Evolutionary conservation across 1,140 invertebrate genomes (phyloP).

Genomic region (Drosophila rufa): DNA sequence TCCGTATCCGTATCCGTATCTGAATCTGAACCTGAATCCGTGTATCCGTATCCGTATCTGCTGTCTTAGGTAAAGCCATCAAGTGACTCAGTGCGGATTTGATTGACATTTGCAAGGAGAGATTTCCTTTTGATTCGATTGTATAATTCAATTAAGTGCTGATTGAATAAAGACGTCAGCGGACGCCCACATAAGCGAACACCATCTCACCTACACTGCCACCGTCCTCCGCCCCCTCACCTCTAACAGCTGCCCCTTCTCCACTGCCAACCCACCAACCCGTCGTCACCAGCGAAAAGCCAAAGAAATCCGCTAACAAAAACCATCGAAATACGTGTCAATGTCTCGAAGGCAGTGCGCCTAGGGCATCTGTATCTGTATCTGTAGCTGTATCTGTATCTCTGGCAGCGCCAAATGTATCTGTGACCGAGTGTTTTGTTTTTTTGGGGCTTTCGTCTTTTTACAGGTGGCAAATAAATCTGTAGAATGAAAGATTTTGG

Average conservation of each 20-base stretch:
- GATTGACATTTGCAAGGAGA: constrained; percentile 63
- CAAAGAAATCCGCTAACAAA: constrained; percentile 43
- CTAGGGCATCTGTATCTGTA: constrained; percentile 56
- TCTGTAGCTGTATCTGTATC: constrained; percentile 34
- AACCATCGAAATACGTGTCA: constrained; percentile 70
- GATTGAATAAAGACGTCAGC: constrained; percentile 83
- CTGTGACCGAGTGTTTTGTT: constrained; percentile 25
- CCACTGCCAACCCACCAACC: neutral
- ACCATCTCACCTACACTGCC: constrained; percentile 22
- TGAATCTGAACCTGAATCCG: constrained; percentile 1
- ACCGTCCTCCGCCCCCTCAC: constrained; percentile 3
- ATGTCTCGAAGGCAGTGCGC: constrained; percentile 73
- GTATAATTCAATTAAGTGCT: constrained; percentile 81
- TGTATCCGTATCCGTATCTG: neutral
- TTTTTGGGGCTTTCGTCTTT: constrained; percentile 43
- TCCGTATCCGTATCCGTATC: constrained; percentile 19
- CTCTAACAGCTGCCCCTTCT: constrained; percentile 26
- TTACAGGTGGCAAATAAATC: constrained; percentile 83
- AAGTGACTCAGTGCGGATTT: constrained; percentile 50
- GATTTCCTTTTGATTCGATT: constrained; percentile 67
- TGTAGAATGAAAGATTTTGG: constrained; percentile 64
- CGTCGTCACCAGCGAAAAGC: constrained; percentile 8
- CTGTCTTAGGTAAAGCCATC: constrained; percentile 52
- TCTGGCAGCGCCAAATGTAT: constrained; percentile 10
- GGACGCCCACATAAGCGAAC: constrained; percentile 51